A percentile compares a stretch with the other conserved stretches of the same genome.
These are phyloP conservation scores for Drosophila sp. DNA, from an alignment of 1,140 invertebrate species.

Conservation along the genomic window DNA sequence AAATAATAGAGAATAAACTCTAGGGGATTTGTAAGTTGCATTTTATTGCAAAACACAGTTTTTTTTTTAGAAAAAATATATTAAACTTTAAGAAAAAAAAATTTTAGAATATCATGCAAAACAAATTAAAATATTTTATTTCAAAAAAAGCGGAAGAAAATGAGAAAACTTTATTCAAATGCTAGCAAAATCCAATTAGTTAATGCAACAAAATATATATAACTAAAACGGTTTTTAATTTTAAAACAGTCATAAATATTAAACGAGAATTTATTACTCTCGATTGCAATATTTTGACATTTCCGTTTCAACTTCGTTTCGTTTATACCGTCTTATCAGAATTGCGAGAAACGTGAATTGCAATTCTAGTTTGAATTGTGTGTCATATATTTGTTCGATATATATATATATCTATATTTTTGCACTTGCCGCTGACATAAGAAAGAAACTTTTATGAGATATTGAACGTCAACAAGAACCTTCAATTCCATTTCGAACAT, in stretches of 20 bases:
- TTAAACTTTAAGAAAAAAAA: too few relatives aligned
- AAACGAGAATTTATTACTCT: background rate
- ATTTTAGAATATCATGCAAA: too few relatives aligned
- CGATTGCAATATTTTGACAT: background rate
- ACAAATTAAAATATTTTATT: too few relatives aligned
- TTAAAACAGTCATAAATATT: background rate
- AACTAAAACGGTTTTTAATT: background rate
- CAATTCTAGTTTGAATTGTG: conserved; percentile 78
- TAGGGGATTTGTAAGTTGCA: too few relatives aligned
- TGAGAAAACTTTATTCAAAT: too few relatives aligned
- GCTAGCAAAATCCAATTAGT: too few relatives aligned
- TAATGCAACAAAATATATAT: too few relatives aligned
- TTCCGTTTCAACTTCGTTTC: conserved; percentile 10
- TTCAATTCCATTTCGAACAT: conserved; percentile 22
- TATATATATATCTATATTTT: conserved; percentile 19
- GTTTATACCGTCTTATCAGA: conserved; percentile 54
- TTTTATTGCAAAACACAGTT: too few relatives aligned
- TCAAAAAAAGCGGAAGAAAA: too few relatives aligned
- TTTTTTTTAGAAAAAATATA: too few relatives aligned
- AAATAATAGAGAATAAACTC: background rate
- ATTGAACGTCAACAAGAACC: conserved; percentile 69
- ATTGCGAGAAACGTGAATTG: conserved; percentile 66
- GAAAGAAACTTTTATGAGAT: conserved; percentile 72
- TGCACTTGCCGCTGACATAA: background rate
- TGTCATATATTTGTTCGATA: conserved; percentile 60